phyloP scores from a whole-genome alignment of 2,113 vertebrate genomes.

The Xenopus borealis region DNA sequence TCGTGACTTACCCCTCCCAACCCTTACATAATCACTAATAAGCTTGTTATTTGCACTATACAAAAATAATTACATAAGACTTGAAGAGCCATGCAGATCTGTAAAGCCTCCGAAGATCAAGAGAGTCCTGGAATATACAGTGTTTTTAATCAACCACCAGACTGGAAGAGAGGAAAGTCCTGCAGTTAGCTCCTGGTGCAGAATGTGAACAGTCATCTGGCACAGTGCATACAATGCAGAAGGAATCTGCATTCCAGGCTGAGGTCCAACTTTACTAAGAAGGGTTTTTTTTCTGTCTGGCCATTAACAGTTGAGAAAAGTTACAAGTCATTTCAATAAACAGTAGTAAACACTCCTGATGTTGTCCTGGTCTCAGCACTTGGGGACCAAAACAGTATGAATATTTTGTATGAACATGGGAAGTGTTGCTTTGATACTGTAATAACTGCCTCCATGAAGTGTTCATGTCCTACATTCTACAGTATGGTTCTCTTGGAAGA shows the following conservation, averaged over 20 bases:
- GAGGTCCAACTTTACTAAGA: not conserved
- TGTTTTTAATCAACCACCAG: slow-evolving; percentile 27
- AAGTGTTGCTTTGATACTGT: too few species aligned
- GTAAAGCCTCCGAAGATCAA: slow-evolving; percentile 8
- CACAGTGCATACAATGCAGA: not conserved
- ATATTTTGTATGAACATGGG: too few species aligned
- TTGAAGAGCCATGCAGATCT: not conserved
- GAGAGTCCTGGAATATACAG: slow-evolving; percentile 16
- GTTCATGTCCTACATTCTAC: too few species aligned
- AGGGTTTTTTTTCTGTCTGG: not conserved
- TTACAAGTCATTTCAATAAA: too few species aligned
- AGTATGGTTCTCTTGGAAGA: too few species aligned
- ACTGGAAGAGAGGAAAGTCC: slow-evolving; percentile 13
- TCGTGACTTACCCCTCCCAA: slow-evolving; percentile 2
- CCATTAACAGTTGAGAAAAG: too few species aligned
- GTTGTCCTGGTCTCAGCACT: too few species aligned
- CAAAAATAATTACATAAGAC: slow-evolving; percentile 13
- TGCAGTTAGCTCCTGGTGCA: slow-evolving; percentile 7
- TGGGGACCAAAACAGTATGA: too few species aligned
- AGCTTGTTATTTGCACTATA: slow-evolving; percentile 23
- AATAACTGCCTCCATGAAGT: too few species aligned
- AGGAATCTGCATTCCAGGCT: not conserved
- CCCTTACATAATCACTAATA: not conserved
- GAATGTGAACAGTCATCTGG: not conserved
- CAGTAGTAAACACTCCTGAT: too few species aligned